Conservation (phyloP, 2,113 vertebrate genomes). For the Felis chaus region DNA sequence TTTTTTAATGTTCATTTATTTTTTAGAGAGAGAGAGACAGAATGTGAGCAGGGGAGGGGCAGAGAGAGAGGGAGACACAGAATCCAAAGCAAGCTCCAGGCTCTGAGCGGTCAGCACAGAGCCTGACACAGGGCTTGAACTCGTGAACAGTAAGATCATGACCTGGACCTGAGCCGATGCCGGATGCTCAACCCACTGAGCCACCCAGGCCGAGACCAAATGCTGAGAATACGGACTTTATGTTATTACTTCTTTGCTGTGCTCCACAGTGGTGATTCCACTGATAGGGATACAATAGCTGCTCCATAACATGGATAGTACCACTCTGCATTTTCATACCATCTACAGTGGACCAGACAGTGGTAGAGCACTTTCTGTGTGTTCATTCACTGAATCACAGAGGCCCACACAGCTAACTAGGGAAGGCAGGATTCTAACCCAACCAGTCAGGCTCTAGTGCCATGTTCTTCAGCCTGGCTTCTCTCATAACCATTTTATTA, state of each 20-base stretch:
- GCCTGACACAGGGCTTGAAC: too few species aligned
- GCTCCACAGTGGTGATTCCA: not conserved
- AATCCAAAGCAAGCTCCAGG: too few species aligned
- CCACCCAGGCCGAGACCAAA: too few species aligned
- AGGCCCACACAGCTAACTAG: too few species aligned
- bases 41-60: too few species aligned
- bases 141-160: too few species aligned
- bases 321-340: not conserved
- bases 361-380: not conserved
- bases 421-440: not conserved
- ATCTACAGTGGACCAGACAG: accelerated
- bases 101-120: too few species aligned
- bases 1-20: not conserved
- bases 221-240: not conserved
- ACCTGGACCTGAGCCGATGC: too few species aligned
- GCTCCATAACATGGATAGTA: too few species aligned
- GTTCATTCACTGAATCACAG: not conserved
- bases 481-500: not conserved
- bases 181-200: too few species aligned
- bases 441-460: not conserved
- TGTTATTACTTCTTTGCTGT: not conserved
- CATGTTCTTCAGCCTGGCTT: not conserved
- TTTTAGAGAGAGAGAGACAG: too few species aligned
- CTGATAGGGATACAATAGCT: accelerated
- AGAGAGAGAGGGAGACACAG: too few species aligned